These are phyloP conservation scores for Zosterops lateralis DNA, from an alignment of 2,113 vertebrate species.

Conservation along the genomic window DNA sequence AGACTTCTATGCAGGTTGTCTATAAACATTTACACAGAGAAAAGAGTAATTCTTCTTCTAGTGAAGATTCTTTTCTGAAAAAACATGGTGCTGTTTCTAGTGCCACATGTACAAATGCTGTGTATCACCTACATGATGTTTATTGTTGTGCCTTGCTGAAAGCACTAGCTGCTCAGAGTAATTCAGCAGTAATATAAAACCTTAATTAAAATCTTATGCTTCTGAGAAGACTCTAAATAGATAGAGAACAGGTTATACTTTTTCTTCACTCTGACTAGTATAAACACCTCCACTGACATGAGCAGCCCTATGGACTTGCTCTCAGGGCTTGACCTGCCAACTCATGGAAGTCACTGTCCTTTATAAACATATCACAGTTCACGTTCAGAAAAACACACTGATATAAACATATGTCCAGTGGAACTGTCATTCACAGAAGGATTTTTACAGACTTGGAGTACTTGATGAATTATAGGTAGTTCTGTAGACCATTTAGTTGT, in stretches of 20 bases:
- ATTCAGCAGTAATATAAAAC: not conserved
- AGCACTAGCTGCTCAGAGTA: not conserved
- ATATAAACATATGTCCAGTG: not conserved
- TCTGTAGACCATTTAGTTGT: not conserved
- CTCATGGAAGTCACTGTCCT: not conserved
- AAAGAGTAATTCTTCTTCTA: not conserved
- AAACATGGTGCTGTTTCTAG: not conserved
- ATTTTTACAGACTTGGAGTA: not conserved
- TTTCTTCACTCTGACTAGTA: not conserved
- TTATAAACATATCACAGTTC: not conserved
- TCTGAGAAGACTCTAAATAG: not conserved
- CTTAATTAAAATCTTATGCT: not conserved
- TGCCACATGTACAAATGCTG: too few species aligned
- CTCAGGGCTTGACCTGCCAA: not conserved
- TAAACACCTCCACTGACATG: not conserved
- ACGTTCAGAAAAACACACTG: not conserved
- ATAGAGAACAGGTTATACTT: not conserved
- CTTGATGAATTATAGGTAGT: not conserved
- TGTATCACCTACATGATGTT: not conserved
- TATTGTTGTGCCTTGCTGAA: not conserved
- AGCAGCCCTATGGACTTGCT: not conserved
- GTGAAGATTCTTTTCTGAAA: not conserved
- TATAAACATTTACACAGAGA: not conserved
- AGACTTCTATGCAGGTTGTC: not conserved
- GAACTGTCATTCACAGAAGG: not conserved